These are phyloP conservation scores for Aleiodes alternator DNA, from an alignment of 2,888 invertebrate species.

Conservation along the genomic window DNA sequence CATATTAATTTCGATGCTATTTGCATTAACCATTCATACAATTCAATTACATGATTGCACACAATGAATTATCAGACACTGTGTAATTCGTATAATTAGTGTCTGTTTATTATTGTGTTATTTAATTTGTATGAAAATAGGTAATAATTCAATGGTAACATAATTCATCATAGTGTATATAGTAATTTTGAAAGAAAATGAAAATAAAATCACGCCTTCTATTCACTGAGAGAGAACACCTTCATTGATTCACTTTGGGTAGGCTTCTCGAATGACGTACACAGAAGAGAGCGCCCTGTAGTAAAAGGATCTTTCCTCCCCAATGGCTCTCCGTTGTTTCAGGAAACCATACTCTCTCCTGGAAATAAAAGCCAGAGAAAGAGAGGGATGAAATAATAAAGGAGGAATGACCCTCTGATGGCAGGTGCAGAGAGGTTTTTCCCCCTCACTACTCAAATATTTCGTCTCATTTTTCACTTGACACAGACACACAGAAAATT, in stretches of 20 bases:
- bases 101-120: too few relatives aligned
- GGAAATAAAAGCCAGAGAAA: slow-evolving; percentile 27
- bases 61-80: too few relatives aligned
- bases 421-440: slow-evolving; percentile 36
- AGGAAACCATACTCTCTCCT: slow-evolving; percentile 26
- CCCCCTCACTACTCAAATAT: slow-evolving; percentile 29
- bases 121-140: too few relatives aligned
- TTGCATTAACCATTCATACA: too few relatives aligned
- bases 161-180: too few relatives aligned
- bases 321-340: slow-evolving; percentile 32
- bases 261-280: slow-evolving; percentile 6
- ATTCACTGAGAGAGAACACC: too few relatives aligned
- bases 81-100: too few relatives aligned
- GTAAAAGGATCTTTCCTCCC: slow-evolving; percentile 40
- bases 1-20: too few relatives aligned
- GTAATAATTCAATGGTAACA: too few relatives aligned
- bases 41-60: too few relatives aligned
- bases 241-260: neutral
- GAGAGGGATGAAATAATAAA: slow-evolving; percentile 6
- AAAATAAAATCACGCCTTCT: too few relatives aligned
- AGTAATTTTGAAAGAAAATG: too few relatives aligned
- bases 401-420: slow-evolving; percentile 17
- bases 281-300: slow-evolving; percentile 48
- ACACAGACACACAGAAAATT: neutral
- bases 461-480: slow-evolving; percentile 41